Percentiles rank a stretch among this genome's conserved stretches.
Evolutionary conservation across 1,140 invertebrate genomes (phyloP).

Genomic region (Bombus pyrosoma): DNA sequence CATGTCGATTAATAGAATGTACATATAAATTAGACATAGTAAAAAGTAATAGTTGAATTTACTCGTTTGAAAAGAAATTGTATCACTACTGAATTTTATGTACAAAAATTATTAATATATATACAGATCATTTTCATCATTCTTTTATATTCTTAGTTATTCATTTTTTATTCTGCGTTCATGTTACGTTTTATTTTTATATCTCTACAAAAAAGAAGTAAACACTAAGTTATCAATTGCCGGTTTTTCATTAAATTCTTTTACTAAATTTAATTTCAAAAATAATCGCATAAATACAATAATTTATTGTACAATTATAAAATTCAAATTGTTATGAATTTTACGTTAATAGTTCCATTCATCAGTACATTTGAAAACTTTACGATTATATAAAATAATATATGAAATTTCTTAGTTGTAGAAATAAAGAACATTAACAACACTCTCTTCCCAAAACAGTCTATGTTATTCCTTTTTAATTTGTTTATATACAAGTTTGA

Average conservation of each 20-base stretch:
- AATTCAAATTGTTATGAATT: not conserved
- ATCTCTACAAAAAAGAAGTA: too few relatives aligned
- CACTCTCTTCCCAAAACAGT: not conserved
- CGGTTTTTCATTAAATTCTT: not conserved
- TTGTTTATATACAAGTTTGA: constrained; percentile 29
- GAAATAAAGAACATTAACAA: not conserved
- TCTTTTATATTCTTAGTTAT: not conserved
- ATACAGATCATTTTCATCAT: not conserved
- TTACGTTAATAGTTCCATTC: not conserved
- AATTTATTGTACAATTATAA: not conserved
- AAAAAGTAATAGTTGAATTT: not conserved
- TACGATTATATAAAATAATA: not conserved
- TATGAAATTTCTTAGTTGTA: not conserved
- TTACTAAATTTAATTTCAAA: not conserved
- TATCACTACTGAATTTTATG: not conserved
- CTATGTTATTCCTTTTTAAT: not conserved
- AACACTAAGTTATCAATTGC: not conserved
- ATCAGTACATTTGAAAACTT: not conserved
- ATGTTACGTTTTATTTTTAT: not conserved
- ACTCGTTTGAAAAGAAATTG: not conserved
- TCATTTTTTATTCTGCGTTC: not conserved
- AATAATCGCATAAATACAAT: not conserved
- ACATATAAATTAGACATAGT: not conserved
- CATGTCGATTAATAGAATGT: not conserved
- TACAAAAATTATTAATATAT: not conserved